Base-by-base conservation (phyloP, 2,888 invertebrate species). In the Ypsolopha sequella region DNA sequence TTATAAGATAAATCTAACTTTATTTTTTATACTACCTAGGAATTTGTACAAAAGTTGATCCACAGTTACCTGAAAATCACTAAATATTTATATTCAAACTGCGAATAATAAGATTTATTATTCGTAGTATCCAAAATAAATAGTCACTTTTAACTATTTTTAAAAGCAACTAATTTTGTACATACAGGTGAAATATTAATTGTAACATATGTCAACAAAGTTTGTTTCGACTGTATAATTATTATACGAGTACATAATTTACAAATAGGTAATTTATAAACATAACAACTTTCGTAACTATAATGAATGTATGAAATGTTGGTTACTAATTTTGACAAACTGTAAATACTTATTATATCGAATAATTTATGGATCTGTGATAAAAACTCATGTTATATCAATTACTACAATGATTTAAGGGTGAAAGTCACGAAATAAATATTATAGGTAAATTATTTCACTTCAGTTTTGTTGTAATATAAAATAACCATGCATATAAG, bases 1-100 rank as follows among this genome's bases (percentile, higher is more conserved):
- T 64, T 55, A 48, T 65, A 55, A 58, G 66, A 65, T 49, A 49
- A 49, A 39, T 41, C 7, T 39, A 14, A 14, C 0, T 10, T 38
- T 6, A 48, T 48, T 38, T n/a, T 14, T 36, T 14, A 11, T 39
- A 49, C 4, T 2, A 24, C 4, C 24, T 24, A 24, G 41, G 24
- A 41, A 49, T 33, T 39, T 49, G 49, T 49, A 49, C 49, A 49
- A 48, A 49, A 9, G 14, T 35, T 11, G 35, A 36, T 36, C 35
- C 13, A 13, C 7, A 48, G 47, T 48, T 48, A 48, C 47, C 47
- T 48, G 47, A 48, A 14, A 36, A 14, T 14, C 11, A 1, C 33
- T 24, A 14, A 8, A n/a, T 48, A 43, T 39, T 39, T 39, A 39
- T 39, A 39, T 39, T 39, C n/a, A n/a, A 39, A 39, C 39, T 39